Percentiles rank a stretch among this genome's conserved stretches.
Conservation (phyloP, 2,113 vertebrate genomes). For the Crotalus viridis region DNA sequence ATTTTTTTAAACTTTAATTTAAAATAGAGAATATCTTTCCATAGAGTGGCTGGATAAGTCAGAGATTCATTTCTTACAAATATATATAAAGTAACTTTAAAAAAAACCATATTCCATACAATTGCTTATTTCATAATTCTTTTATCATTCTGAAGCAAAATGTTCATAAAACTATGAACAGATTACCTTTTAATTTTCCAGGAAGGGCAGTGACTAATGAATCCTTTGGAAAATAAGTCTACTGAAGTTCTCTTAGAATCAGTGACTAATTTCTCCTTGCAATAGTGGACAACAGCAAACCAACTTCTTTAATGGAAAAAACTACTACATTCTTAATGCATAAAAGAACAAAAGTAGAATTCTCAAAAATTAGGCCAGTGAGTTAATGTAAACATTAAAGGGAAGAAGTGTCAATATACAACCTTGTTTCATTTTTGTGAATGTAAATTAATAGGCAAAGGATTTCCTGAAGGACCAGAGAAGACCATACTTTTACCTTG, state of each 20-base stretch:
- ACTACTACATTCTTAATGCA: not conserved
- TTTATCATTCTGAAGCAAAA: not conserved
- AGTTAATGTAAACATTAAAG: not conserved
- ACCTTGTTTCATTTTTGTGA: not conserved
- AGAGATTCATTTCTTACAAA: not conserved
- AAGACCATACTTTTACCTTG: not conserved
- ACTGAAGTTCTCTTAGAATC: not conserved
- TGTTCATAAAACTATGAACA: not conserved
- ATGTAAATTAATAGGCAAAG: not conserved
- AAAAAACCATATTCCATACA: not conserved
- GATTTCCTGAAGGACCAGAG: not conserved
- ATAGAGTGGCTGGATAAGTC: not conserved
- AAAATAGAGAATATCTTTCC: not conserved
- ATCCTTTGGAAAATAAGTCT: not conserved
- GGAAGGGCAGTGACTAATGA: not conserved
- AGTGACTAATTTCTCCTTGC: not conserved
- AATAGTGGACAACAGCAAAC: not conserved
- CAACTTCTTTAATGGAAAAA: not conserved
- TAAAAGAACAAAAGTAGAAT: not conserved
- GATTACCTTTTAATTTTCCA: not conserved
- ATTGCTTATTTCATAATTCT: not conserved
- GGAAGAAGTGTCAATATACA: not conserved
- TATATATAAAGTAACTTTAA: not conserved
- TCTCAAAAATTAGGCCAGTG: not conserved
- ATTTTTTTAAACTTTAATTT: not conserved